Conservation (phyloP, 1,140 invertebrate species). For the Saccostrea glomerata region DNA sequence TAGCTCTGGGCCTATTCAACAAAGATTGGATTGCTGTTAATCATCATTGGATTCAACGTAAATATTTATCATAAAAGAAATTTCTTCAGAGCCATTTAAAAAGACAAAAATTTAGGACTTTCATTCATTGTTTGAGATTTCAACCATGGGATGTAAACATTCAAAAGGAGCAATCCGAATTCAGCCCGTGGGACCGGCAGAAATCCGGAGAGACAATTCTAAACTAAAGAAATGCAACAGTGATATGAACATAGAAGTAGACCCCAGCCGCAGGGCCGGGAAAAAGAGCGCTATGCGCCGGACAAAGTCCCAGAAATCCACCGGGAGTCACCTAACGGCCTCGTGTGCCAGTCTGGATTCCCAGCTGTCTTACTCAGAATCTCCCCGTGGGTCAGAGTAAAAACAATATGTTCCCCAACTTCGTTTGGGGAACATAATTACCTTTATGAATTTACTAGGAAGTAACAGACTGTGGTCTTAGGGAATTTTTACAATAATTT, state of each 20-base stretch:
- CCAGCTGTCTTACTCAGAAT: constrained; percentile 54
- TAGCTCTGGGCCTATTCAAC: constrained; percentile 20
- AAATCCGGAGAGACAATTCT: constrained; percentile 25
- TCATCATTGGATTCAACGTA: constrained; percentile 20
- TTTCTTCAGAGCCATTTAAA: background rate
- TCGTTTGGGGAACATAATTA: no score
- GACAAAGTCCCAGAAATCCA: constrained; percentile 46
- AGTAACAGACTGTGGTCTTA: no score
- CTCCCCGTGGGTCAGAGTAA: constrained; percentile 67
- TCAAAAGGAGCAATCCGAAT: constrained; percentile 20
- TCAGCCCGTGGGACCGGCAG: constrained; percentile 40
- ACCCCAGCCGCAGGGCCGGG: constrained; percentile 50
- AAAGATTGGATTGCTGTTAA: constrained; percentile 27
- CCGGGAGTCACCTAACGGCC: constrained; percentile 52
- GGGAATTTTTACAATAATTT: no score
- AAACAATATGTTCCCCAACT: no score
- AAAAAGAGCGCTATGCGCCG: constrained; percentile 48
- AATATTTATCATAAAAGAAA: constrained; percentile 14
- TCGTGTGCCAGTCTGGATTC: constrained; percentile 63
- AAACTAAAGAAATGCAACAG: constrained; percentile 44
- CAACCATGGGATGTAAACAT: constrained; percentile 37
- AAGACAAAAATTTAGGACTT: background rate
- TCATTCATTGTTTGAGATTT: background rate
- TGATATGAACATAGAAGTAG: constrained; percentile 45
- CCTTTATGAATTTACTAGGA: no score